These are phyloP conservation scores for Acanthoscelides obtectus DNA, from an alignment of 2,888 invertebrate genomes.

Conservation along the genomic window DNA sequence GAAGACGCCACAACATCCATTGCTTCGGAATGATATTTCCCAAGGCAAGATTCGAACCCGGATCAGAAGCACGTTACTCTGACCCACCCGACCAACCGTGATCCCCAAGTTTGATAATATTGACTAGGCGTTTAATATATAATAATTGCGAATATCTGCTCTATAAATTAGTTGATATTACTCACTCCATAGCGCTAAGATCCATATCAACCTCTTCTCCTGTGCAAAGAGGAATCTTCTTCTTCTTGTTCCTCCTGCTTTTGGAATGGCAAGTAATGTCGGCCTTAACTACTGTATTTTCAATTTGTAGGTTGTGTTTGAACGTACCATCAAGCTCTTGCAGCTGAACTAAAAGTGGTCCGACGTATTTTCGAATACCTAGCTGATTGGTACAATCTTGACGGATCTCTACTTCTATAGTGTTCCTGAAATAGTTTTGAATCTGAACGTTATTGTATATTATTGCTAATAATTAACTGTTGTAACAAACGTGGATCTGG, in stretches of 20 bases:
- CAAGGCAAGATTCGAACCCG: too few relatives aligned
- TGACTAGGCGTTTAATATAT: too few relatives aligned
- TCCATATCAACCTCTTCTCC: conserved; percentile 99
- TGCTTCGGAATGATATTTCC: too few relatives aligned
- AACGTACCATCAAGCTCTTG: conserved; percentile 99
- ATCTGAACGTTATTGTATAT: too few relatives aligned
- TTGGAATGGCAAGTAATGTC: conserved; percentile 99
- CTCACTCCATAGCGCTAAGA: conserved; percentile 93
- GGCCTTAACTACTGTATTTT: conserved; percentile 91
- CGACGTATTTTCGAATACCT: conserved; percentile 88
- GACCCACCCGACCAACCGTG: too few relatives aligned
- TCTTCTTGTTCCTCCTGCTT: conserved; percentile 96
- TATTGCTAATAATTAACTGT: too few relatives aligned
- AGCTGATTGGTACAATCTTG: conserved; percentile 82
- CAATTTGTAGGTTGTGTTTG: conserved; percentile 90
- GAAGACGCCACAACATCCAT: too few relatives aligned
- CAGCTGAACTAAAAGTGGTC: conserved; percentile 87
- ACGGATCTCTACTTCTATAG: conserved; percentile 93
- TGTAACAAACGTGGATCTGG: too few relatives aligned
- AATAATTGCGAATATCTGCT: too few relatives aligned
- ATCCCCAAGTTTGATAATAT: too few relatives aligned
- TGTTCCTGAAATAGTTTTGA: conserved; percentile 68
- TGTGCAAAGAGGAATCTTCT: conserved; percentile 96
- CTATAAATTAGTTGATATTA: too few relatives aligned
- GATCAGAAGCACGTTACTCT: too few relatives aligned